Base-by-base conservation (phyloP, 1,140 invertebrate genomes). In the Lordiphosa collinella region DNA sequence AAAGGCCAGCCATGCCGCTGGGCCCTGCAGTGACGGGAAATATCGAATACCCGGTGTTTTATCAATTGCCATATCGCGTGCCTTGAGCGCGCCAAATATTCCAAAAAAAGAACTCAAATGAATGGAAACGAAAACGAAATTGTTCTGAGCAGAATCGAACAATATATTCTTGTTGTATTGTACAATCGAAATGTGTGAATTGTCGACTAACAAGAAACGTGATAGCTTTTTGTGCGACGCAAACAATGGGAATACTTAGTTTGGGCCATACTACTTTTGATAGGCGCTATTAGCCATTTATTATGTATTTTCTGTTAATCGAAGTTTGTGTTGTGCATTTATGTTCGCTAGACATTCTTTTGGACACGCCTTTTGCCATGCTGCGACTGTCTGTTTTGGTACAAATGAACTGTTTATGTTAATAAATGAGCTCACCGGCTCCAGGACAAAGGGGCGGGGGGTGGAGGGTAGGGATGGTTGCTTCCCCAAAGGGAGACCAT, bases 31-130 rank as follows among this genome's bases (percentile, higher is more conserved):
- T 43, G 54, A 76, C 56, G 79, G 72, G 48, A 78, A 78, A 71
- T 84, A 84, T 84, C 78, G 78, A 84, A 84, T 84, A 78, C 78
- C 78, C 78, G 64, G 60, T 76, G 78, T 84, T 84, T 84, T 84
- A 84, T 84, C 78, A 84, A 84, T 84, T 78, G 78, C 79, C 64
- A 65, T 69, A 84, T 84, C 78, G 78, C 78, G 78, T 84, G 78
- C 52, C 52, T 62, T 46, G 29, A 47, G 14, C 59, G 72, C 46
- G 41, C 59, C 60, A 57, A 44, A 55, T 35, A 36, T 41, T 54
- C 29, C 54, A 29, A 50, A 50, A 37, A 55, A 36, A 53, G 16
- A 62, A 56, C 14, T 18, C 48, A 25, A 60, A 78, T 52, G 46
- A 68, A 70, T 58, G 67, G 52, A 38, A 36, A 37, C 46, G 53